Conservation (phyloP, 1,140 invertebrate genomes). For the Hesperophylax magnus region DNA sequence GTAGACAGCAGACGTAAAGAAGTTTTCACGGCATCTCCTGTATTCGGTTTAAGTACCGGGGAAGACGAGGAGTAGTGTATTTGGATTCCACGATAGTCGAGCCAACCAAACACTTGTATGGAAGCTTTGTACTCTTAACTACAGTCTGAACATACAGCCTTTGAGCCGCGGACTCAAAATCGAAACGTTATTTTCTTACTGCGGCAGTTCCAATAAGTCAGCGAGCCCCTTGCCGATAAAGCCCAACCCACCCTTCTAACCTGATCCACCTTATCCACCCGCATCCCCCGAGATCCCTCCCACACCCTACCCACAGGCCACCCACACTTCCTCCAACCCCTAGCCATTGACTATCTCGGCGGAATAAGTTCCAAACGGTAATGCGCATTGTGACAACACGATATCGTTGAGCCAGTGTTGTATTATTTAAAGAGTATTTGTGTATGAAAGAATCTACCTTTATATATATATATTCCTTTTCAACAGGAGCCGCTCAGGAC, state of each 20-base stretch:
- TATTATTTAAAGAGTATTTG: too few species aligned
- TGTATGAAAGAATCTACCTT: too few species aligned
- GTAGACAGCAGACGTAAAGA: too few species aligned
- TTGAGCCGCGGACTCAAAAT: conserved; percentile 1
- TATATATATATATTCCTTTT: too few species aligned
- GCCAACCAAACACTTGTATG: conserved; percentile 5
- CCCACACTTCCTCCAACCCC: background rate
- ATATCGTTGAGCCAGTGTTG: background rate
- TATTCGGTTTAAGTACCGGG: too few species aligned
- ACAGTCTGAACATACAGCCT: background rate
- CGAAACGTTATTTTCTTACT: conserved; percentile 27
- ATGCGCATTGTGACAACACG: background rate
- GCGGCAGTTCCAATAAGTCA: background rate
- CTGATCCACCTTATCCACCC: too few species aligned
- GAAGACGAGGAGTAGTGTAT: background rate
- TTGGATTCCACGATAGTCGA: background rate
- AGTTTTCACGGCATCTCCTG: too few species aligned
- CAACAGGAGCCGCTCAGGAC: too few species aligned
- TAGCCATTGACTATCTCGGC: background rate
- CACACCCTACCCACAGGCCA: too few species aligned
- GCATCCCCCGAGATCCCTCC: too few species aligned
- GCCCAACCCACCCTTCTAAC: too few species aligned
- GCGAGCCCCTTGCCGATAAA: background rate
- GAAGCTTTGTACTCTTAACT: background rate
- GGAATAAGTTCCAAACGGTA: background rate